Evolutionary conservation across 2,797 vertebrate species (phyloP), one percentile per base, ranked within the genome.

Genomic region (Aldrovandia affinis): DNA sequence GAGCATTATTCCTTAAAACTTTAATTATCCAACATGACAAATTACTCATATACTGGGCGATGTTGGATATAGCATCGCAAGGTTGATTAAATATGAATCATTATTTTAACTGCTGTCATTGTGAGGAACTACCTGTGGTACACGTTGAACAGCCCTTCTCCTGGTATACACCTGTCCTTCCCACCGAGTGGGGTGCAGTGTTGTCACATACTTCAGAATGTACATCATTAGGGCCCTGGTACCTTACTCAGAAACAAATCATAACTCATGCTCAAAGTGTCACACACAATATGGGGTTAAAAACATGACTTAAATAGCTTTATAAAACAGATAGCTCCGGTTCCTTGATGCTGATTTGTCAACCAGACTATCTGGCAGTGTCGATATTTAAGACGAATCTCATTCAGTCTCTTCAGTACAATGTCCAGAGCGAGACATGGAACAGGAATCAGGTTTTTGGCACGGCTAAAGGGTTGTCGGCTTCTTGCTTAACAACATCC

Each of bases 21-120:
- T 96, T 96, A 92, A 94, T 96, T 95, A 95, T 93, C 92, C 93
- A 95, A 96, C 95, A 95, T 90, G 92, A 94, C 94, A 96, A 95
- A 95, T 88, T 90, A 95, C 94, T 96, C 87, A 89, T 92, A 90
- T 88, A 83, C 88, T 88, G 88, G 90, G 91, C 90, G 84, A 92
- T 6, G 57, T 78, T 33, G 44, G 55, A 73, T 90, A 93, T 91
- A 91, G 90, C 91, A 89, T 92, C 86, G 87, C 91, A 89, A 85
- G 83, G 87, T 91, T 93, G 91, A 95, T 95, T 95, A 94, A 95
- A 96, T 94, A 96, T 95, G 95, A 95, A 95, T 94, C 95, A 96
- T 96, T 95, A 94, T 94, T 94, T 90, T 82, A 89, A 91, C 90
- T 92, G 81, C 92, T 90, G 91, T 89, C 91, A 93, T 91, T 90